These are phyloP conservation scores for Herpetotheres cachinnans DNA, from an alignment of 2,113 vertebrate species.

Conservation along the genomic window DNA sequence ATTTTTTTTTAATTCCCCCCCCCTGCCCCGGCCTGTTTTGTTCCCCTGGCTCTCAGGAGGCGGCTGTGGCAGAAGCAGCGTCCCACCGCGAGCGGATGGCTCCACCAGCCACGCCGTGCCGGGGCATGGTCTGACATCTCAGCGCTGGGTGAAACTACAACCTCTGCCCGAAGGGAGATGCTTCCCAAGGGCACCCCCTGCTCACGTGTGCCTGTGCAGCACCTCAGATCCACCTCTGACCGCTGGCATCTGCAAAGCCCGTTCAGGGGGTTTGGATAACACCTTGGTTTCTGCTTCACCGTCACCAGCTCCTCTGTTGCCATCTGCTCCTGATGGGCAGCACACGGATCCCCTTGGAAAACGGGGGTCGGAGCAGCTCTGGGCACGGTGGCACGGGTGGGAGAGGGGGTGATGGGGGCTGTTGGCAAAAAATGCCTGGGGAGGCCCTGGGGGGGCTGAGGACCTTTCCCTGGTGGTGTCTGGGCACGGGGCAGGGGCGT, in stretches of 20 bases:
- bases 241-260: rapidly evolving
- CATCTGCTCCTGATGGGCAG: rapidly evolving
- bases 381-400: not conserved
- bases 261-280: not conserved
- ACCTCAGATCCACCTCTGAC: not conserved
- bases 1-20: not conserved
- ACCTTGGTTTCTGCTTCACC: not conserved
- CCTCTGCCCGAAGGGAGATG: not conserved
- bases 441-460: not conserved
- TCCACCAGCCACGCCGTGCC: not conserved
- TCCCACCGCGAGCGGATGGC: not conserved
- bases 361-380: not conserved
- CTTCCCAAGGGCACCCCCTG: not conserved
- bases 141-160: rapidly evolving
- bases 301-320: not conserved
- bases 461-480: no score
- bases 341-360: not conserved
- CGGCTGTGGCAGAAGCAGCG: not conserved
- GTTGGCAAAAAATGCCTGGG: not conserved
- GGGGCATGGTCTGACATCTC: not conserved
- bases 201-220: rapidly evolving
- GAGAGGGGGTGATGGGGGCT: not conserved
- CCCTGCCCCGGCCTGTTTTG: rapidly evolving
- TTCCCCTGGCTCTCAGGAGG: not conserved
- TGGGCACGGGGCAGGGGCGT: not conserved